These are phyloP conservation scores for Ophiothrix spiculata DNA, from an alignment of 35 echinoderm and acorn worm species.

Conservation along the genomic window DNA sequence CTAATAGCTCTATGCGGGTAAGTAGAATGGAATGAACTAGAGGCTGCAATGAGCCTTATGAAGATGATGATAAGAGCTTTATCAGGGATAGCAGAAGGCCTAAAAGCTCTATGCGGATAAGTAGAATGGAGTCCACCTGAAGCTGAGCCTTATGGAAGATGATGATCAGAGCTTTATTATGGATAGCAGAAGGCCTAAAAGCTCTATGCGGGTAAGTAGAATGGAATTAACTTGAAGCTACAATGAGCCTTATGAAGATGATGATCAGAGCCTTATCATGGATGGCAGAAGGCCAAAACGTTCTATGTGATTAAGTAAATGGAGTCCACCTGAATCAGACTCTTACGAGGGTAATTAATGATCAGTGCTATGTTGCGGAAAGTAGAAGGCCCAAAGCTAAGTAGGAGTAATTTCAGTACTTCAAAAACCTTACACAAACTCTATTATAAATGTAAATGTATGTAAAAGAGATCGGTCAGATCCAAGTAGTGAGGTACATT, in stretches of 20 bases:
- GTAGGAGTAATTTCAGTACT: too few species aligned
- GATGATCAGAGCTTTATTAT: slow-evolving; percentile 98
- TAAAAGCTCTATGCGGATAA: slow-evolving; percentile 56
- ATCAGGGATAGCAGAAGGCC: slow-evolving; percentile 82
- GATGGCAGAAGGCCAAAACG: slow-evolving; percentile 55
- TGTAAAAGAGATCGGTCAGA: too few species aligned
- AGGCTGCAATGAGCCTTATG: slow-evolving; percentile 24
- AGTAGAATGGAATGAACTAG: too few species aligned
- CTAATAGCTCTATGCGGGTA: too few species aligned
- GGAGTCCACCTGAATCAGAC: too few species aligned
- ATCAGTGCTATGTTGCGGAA: too few species aligned
- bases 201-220: slow-evolving; percentile 65
- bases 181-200: slow-evolving; percentile 62
- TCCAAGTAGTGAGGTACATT: too few species aligned
- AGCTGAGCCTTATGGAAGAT: slow-evolving; percentile 46
- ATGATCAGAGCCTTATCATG: slow-evolving; percentile 97
- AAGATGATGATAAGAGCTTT: slow-evolving; percentile 95
- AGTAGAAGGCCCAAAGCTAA: too few species aligned
- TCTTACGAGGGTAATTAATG: too few species aligned
- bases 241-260: slow-evolving; percentile 57
- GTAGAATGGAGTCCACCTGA: slow-evolving; percentile 79
- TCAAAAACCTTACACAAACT: too few species aligned
- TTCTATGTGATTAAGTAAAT: slow-evolving; percentile 61
- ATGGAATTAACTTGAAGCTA: slow-evolving; percentile 65
- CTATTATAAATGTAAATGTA: too few species aligned